These are phyloP conservation scores for Gila robusta DNA, from an alignment of 2,797 vertebrate species.

Conservation along the genomic window DNA sequence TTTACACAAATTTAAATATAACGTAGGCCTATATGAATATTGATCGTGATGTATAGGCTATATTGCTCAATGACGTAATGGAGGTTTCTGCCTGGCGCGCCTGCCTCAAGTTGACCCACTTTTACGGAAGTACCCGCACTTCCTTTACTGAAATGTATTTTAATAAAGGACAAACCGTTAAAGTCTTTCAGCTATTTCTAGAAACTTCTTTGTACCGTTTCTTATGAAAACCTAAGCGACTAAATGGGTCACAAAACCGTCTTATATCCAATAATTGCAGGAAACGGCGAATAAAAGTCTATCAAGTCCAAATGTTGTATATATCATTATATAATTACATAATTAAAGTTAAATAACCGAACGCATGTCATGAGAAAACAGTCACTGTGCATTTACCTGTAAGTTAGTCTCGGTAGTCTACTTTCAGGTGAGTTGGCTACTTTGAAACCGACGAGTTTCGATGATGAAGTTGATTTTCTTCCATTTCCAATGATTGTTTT, in stretches of 20 bases:
- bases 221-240: background rate
- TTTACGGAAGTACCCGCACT: conserved; percentile 39
- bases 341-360: background rate
- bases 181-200: background rate
- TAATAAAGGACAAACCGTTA: background rate
- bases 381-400: conserved; percentile 6
- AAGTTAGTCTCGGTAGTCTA: too few species aligned
- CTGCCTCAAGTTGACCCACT: background rate
- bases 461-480: conserved; percentile 11
- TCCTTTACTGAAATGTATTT: background rate
- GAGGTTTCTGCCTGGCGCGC: background rate
- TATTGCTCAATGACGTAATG: conserved; percentile 5
- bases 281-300: background rate
- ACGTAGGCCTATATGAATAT: background rate
- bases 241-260: background rate
- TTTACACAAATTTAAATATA: background rate
- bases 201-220: background rate
- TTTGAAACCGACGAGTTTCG: conserved; percentile 4
- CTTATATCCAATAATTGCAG: background rate
- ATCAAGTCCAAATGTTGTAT: background rate
- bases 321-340: too few species aligned
- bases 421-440: conserved; percentile 34
- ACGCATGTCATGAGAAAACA: too few species aligned
- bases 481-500: conserved; percentile 5
- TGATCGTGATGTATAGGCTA: too few species aligned